phyloP scores from a whole-genome alignment of 2,113 vertebrate species.

The Epinephelus lanceolatus region DNA sequence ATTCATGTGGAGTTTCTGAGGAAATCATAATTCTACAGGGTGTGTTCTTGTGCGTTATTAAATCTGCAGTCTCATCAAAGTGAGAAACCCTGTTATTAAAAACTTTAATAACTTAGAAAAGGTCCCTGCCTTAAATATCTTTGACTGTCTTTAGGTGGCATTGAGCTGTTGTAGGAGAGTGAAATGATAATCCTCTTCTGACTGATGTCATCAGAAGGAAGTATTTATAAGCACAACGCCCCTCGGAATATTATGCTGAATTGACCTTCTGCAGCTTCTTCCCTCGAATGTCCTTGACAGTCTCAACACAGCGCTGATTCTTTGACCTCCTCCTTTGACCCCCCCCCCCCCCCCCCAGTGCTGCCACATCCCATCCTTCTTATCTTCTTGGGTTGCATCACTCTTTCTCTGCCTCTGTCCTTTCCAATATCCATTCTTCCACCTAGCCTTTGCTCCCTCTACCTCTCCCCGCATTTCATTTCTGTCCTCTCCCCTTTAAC shows the following conservation, averaged over 20 bases:
- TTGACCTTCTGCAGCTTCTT: background rate
- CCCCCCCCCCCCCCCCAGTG: background rate
- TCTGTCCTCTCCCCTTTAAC: constrained; percentile 18
- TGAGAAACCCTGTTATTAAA: background rate
- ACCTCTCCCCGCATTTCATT: constrained; percentile 18
- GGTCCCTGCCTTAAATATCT: constrained; percentile 4
- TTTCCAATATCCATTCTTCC: constrained; percentile 46
- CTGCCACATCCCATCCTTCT: constrained; percentile 19
- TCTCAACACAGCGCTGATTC: constrained; percentile 9
- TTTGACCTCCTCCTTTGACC: constrained; percentile 28
- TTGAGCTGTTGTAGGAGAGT: constrained; percentile 17
- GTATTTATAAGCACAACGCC: background rate
- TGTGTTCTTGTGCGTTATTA: background rate
- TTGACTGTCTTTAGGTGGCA: constrained; percentile 13
- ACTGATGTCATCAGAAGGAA: constrained; percentile 3
- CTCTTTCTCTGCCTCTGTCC: constrained; percentile 41
- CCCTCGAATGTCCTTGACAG: background rate
- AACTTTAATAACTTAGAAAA: background rate
- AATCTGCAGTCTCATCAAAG: constrained; percentile 22
- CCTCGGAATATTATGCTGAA: constrained; percentile 4
- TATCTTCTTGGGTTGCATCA: constrained; percentile 42
- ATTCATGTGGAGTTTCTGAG: background rate
- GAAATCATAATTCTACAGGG: background rate
- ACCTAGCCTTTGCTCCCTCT: background rate
- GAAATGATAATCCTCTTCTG: constrained; percentile 4